Conservation (phyloP, 2,888 invertebrate genomes). For the Oscheius sp. region DNA sequence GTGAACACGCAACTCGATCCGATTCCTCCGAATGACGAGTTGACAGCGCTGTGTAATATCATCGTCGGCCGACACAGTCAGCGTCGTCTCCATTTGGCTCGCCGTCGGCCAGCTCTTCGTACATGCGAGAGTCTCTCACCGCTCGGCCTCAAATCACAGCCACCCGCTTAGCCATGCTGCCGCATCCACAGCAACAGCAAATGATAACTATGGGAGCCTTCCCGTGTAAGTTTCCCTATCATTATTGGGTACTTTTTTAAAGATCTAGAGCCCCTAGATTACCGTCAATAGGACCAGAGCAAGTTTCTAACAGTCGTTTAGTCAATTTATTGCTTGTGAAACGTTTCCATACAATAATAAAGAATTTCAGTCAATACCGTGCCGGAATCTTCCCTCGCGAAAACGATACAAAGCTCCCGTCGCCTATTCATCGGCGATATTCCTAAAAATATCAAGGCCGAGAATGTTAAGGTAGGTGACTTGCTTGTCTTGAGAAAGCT, state of each 20-base stretch:
- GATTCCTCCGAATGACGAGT: not conserved
- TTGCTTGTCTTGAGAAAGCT: not conserved
- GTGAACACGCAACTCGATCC: constrained; percentile 26
- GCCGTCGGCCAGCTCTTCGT: not conserved
- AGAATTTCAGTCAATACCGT: not conserved
- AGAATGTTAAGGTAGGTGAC: constrained; percentile 1
- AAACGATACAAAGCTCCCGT: not conserved
- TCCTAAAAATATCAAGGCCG: constrained; percentile 19
- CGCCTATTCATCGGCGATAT: constrained; percentile 29
- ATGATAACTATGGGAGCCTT: too few species aligned
- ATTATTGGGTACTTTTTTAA: too few species aligned
- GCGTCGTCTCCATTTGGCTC: not conserved
- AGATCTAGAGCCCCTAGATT: too few species aligned
- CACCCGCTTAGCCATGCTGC: not conserved
- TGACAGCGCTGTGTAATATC: not conserved
- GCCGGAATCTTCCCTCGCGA: not conserved
- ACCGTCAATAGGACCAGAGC: too few species aligned
- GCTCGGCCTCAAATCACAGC: not conserved
- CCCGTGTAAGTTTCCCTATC: not conserved
- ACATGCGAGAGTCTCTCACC: not conserved
- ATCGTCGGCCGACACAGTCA: not conserved
- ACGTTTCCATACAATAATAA: not conserved
- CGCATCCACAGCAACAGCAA: too few species aligned
- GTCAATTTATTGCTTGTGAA: not conserved
- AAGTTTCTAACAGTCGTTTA: not conserved